Base-by-base conservation (phyloP, 2,797 vertebrate genomes). In the Leucoraja ocellata region DNA sequence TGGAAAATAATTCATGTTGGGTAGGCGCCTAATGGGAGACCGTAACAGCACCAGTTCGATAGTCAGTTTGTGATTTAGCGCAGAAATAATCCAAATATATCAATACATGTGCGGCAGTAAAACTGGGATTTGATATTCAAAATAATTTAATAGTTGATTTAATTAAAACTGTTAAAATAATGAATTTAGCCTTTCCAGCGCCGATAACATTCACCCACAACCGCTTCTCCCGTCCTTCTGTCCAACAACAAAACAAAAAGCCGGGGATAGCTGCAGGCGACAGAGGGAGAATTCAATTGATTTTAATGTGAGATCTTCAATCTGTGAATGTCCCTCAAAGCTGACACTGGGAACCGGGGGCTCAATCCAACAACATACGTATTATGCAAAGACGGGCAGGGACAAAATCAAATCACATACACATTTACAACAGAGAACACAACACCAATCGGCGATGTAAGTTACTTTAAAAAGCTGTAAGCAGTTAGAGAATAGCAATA, bases 221-320 rank as follows among this genome's bases (percentile, higher is more conserved):
- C 61, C 61, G n/a, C 14, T 88, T 68, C 84, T 36, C 84, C 65
- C 61, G 32, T 79, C 32, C n/a, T 68, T 4, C 63, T 21, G 14
- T n/a, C 61, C 84, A 36, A 36, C n/a, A 96, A 95, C 96, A 96
- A 95, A 96, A 96, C 96, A 96, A 95, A 94, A 96, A 96, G 94
- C 94, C 94, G 95, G 94, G 94, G 54, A 94, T 96, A 94, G 96
- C 96, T 96, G 46, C 92, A 94, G 96, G 96, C 96, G 1, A 94
- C 94, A 96, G 95, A 94, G 94, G 93, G 68, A 94, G 95, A 96
- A 96, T 96, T 94, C 95, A 96, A 96, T 96, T 95, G 96, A 96
- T 94, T 94, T 94, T 95, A 94, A 94, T 76, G 94, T 94, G 95
- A 94, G 95, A 71, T 73, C 84, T 68, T 94, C 94, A 94, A 95